phyloP scores from a whole-genome alignment of 2,113 vertebrate species.

The Gadus macrocephalus region DNA sequence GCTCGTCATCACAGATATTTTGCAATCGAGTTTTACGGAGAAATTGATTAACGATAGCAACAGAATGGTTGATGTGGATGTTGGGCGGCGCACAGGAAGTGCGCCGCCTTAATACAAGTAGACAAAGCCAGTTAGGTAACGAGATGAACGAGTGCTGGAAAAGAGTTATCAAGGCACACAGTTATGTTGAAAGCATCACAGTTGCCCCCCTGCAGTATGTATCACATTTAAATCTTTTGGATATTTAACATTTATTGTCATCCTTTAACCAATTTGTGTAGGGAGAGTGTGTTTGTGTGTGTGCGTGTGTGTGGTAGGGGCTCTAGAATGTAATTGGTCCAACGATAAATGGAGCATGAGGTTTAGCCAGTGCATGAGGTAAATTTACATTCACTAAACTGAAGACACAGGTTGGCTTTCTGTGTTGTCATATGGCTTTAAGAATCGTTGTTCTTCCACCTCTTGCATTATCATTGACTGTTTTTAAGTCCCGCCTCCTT shows the following conservation, averaged over 20 bases:
- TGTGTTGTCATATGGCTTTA: constrained; percentile 68
- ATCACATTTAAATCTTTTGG: constrained; percentile 64
- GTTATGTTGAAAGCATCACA: constrained; percentile 69
- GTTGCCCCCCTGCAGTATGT: constrained; percentile 69
- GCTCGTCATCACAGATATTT: constrained; percentile 63
- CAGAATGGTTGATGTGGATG: constrained; percentile 27
- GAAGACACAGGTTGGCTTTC: constrained; percentile 63
- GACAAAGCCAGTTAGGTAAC: constrained; percentile 31
- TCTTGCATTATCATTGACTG: constrained; percentile 46
- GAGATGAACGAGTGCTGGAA: constrained; percentile 58
- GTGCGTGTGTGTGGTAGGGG: too few relatives aligned
- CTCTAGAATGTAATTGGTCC: constrained; percentile 63
- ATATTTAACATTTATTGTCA: too few relatives aligned
- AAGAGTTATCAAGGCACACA: constrained; percentile 72
- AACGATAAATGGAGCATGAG: constrained; percentile 59
- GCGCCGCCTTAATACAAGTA: too few relatives aligned
- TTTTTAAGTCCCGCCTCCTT: constrained; percentile 49
- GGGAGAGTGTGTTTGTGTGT: too few relatives aligned
- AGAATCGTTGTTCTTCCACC: constrained; percentile 50
- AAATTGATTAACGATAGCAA: constrained; percentile 28
- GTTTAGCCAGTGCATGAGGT: constrained; percentile 68
- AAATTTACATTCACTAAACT: constrained; percentile 70
- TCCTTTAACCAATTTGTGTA: too few relatives aligned
- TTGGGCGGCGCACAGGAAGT: constrained; percentile 11
- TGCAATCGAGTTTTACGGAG: constrained; percentile 29